phyloP scores from a whole-genome alignment of 2,888 invertebrate species.

The Altica lythri region DNA sequence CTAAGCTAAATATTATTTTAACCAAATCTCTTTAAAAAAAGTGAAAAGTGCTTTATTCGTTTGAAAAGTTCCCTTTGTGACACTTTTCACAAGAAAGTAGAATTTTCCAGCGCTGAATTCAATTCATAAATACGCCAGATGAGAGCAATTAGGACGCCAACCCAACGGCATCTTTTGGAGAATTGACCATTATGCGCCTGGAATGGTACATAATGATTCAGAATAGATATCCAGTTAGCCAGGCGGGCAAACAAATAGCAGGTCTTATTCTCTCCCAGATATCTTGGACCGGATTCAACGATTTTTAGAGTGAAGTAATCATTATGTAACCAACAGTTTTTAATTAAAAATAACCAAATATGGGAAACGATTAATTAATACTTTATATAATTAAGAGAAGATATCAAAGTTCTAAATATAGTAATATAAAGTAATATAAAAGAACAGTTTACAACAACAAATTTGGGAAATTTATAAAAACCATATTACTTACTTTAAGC shows the following conservation, averaged over 20 bases:
- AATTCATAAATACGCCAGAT: slow-evolving; percentile 18
- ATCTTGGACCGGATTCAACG: not conserved
- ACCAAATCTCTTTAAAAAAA: too few species aligned
- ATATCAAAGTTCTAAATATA: too few species aligned
- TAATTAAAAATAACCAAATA: not conserved
- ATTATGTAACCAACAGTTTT: not conserved
- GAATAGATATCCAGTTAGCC: slow-evolving; percentile 10
- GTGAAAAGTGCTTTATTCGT: slow-evolving; percentile 1
- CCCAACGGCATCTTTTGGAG: slow-evolving; percentile 3
- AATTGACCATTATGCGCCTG: slow-evolving; percentile 17
- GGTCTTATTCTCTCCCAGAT: not conserved
- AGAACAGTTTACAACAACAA: too few species aligned
- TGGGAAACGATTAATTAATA: too few species aligned
- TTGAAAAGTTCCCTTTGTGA: slow-evolving; percentile 1
- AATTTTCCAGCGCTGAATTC: not conserved
- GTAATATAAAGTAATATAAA: too few species aligned
- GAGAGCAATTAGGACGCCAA: slow-evolving; percentile 13
- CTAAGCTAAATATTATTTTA: too few species aligned
- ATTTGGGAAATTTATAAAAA: too few species aligned
- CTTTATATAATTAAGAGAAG: too few species aligned
- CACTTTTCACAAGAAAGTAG: slow-evolving; percentile 1
- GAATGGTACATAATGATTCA: slow-evolving; percentile 13
- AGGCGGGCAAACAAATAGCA: slow-evolving; percentile 1
- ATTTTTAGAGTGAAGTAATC: not conserved
- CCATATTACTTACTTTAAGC: too few species aligned